Percentiles rank a stretch among this genome's conserved stretches.
phyloP scores from a whole-genome alignment of 2,888 invertebrate genomes.

The Scelioninae gen. 2 region DNA sequence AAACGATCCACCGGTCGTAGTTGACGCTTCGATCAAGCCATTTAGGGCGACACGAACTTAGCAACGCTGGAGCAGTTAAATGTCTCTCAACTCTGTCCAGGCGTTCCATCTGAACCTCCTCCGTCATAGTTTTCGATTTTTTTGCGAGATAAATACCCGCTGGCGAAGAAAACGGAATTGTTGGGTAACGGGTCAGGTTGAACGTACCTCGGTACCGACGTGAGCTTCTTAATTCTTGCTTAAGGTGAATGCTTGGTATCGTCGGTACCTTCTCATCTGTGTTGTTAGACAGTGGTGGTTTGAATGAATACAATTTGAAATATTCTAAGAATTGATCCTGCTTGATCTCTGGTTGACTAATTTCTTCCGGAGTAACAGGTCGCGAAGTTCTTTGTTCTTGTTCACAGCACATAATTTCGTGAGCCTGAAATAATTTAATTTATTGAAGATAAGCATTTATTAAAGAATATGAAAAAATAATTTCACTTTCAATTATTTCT shows the following conservation, averaged over 20 bases:
- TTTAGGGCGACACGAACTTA: constrained; percentile 66
- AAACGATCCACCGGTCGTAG: constrained; percentile 70
- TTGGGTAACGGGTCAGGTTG: constrained; percentile 75
- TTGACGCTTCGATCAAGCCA: constrained; percentile 69
- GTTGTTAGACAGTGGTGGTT: constrained; percentile 54
- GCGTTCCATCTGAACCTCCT: constrained; percentile 76
- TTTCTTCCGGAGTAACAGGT: constrained; percentile 71
- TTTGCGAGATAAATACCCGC: constrained; percentile 76
- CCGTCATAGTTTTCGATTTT: constrained; percentile 75
- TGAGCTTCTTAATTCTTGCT: constrained; percentile 67
- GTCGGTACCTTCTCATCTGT: constrained; percentile 20
- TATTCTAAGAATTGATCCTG: constrained; percentile 76
- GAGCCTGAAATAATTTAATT: constrained; percentile 74
- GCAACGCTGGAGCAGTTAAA: constrained; percentile 75
- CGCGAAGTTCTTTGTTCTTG: constrained; percentile 74
- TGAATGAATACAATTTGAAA: constrained; percentile 73
- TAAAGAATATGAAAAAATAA: too few relatives aligned
- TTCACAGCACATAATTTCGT: constrained; percentile 76
- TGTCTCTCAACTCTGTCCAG: constrained; percentile 77
- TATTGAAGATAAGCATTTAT: too few relatives aligned
- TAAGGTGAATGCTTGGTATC: constrained; percentile 33
- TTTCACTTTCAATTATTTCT: too few relatives aligned
- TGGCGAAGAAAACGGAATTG: constrained; percentile 77
- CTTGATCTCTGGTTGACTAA: constrained; percentile 64
- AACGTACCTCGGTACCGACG: constrained; percentile 75